Evolutionary conservation across 2,797 vertebrate species (phyloP).

Genomic region (Aphelocoma californica): DNA sequence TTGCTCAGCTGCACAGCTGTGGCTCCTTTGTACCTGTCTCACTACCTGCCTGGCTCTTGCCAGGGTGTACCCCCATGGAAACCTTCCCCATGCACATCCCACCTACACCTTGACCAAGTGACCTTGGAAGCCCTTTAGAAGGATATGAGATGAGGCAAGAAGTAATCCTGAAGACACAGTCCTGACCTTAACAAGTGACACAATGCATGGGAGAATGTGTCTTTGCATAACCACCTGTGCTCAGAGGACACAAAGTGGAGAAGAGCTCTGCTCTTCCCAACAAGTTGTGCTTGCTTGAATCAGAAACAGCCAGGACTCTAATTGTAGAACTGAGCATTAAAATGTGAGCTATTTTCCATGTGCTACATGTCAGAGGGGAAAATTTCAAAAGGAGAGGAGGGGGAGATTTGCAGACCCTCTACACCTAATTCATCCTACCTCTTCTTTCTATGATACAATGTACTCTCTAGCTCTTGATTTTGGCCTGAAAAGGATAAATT

Average conservation of each 20-base stretch:
- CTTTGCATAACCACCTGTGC: rapidly evolving
- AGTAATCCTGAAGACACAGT: not conserved
- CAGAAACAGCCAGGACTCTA: not conserved
- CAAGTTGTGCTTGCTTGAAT: not conserved
- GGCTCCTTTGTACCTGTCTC: not conserved
- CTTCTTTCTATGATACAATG: not conserved
- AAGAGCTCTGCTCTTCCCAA: not conserved
- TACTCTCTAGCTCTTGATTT: not conserved
- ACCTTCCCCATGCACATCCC: not conserved
- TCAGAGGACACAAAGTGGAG: not conserved
- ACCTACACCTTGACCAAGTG: not conserved
- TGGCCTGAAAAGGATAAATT: not conserved
- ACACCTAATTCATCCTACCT: not conserved
- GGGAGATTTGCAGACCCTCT: not conserved
- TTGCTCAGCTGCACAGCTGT: not conserved
- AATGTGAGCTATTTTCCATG: not conserved
- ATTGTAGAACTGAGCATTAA: not conserved
- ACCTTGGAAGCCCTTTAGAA: not conserved
- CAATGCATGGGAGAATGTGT: not conserved
- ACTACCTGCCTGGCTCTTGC: not conserved
- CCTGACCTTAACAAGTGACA: not conserved
- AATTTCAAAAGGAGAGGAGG: not conserved
- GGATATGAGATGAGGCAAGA: not conserved
- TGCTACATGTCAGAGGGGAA: not conserved
- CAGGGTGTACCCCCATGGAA: not conserved